Conservation (phyloP, 2,888 invertebrate genomes). For the Lottia scabra region DNA sequence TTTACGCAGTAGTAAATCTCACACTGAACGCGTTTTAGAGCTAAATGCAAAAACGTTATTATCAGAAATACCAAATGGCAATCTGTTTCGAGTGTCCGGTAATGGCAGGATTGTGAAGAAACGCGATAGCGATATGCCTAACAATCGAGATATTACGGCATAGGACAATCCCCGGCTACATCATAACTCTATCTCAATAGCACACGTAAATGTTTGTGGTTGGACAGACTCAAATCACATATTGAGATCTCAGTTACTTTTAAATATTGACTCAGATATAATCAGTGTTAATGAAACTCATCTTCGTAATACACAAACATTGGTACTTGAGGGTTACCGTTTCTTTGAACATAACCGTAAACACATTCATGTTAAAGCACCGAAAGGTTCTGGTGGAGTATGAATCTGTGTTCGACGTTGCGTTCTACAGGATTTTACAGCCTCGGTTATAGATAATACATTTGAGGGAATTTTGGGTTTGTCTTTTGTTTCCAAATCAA, state of each 20-base stretch:
- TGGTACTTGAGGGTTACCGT: background rate
- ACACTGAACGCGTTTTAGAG: background rate
- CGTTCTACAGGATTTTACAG: background rate
- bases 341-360: background rate
- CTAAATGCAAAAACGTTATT: background rate
- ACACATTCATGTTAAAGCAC: background rate
- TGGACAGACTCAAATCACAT: background rate
- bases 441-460: background rate
- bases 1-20: background rate
- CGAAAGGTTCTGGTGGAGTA: background rate
- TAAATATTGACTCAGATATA: background rate
- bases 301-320: background rate
- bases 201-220: background rate
- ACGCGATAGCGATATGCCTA: too few species aligned
- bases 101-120: background rate
- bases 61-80: background rate
- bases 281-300: background rate
- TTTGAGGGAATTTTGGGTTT: background rate
- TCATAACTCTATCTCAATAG: background rate
- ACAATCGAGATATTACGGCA: too few species aligned
- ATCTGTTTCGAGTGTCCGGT: background rate
- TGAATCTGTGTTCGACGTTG: background rate
- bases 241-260: background rate
- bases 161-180: too few species aligned
- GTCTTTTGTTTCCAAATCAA: background rate